Evolutionary conservation across 2,888 invertebrate species (phyloP), one percentile per base, ranked within the genome.

Genomic region (Mycalesis mineus): DNA sequence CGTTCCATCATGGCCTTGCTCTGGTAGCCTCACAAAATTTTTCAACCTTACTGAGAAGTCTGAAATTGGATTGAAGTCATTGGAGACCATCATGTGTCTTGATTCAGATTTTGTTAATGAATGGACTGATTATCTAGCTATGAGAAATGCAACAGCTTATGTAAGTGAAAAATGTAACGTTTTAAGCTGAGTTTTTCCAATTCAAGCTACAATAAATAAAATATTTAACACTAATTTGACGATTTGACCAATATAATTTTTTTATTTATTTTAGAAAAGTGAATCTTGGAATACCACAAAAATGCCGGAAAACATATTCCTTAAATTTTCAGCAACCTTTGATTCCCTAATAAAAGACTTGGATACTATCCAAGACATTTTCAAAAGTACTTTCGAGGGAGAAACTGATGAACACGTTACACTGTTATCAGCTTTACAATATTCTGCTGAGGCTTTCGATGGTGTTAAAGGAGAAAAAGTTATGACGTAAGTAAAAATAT

Each of bases 1-100:
- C 0, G 78, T 83, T 0, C 73, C 78, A 0, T 67, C 81, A 0
- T 92, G 92, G 92, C 92, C 92, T 0, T 92, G 92, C 60, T 75
- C 87, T 7, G 65, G 68, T 1, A 70, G 72, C 37, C 87, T 91
- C 54, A 50, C 87, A 0, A 70, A 73, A 0, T 64, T 83, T 7
- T 64, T 91, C 17, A 68, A 76, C 9, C 68, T 84, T 11, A 67
- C 70, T 0, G n/a, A 68, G 0, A 42, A 74, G 0, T 76, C 85
- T 0, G 74, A 70, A n/a, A 70, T 71, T 2, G 84, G 91, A 0
- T 69, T 91, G 7, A 69, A 59, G 7, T 82, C 84, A 6, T 60
- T 91, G 9, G 92, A 92, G 65, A 81, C 74, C 0, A 65, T 91
- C 9, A 64, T 89, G 28, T 92, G 92, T 63, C 70, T 88, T 64